Evolutionary conservation across 2,888 invertebrate genomes (phyloP), one percentile per base, ranked within the genome.

Genomic region (Oscheius sp.): DNA sequence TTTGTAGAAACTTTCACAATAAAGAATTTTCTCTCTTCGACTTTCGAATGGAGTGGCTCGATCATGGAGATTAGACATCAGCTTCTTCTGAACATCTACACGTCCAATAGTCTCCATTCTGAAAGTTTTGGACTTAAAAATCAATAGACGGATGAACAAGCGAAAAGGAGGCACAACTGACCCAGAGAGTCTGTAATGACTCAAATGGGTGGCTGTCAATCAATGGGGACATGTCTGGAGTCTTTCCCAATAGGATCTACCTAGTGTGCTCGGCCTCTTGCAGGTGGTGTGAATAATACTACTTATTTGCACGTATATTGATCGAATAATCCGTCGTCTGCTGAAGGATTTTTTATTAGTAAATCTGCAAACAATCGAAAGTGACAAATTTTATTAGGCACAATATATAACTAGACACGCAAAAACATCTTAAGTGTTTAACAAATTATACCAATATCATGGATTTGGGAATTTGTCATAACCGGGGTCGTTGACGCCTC

Each of bases 61-160:
- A 5, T 17, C 8, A 33, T 17, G 55, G 33, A 55, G 55, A 33
- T 55, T 34, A n/a, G 37, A 17, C 55, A 55, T 55, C 34, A 55
- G 17, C 20, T 34, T 33, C 33, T 55, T 55, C 20, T 55, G 55
- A 3, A 55, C 55, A n/a, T 33, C 34, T 10, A 55, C 34, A 10
- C 55, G 55, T 5, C 34, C 37, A 17, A 34, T 12, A 34, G 33
- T 31, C n/a, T 55, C 55, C 23, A 52, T 42, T 10, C 12, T 37
- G 6, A 37, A n/a, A n/a, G n/a, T 15, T 37, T 15, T 37, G 37
- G 8, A 37, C 37, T 37, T 6, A 37, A 37, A 6, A 10, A 12
- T 37, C 12, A 12, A 37, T 37, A 12, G 6, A 10, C 37, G 6
- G 12, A 37, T 37, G 37, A 37, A 12, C 37, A 37, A 12, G 12